Conservation (phyloP, 1,140 invertebrate genomes). For the Magallana gigas region DNA sequence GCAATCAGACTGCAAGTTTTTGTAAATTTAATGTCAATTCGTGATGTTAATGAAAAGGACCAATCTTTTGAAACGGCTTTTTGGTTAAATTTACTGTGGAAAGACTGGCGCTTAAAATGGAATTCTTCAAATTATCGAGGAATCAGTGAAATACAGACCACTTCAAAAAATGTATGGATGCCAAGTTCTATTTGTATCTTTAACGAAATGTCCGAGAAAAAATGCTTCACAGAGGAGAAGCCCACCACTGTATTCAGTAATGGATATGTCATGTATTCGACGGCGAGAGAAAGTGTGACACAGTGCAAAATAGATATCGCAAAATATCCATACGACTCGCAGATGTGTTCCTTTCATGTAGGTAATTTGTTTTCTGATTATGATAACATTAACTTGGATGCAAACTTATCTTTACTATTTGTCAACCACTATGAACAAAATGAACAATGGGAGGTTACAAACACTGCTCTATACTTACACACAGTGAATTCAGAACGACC, state of each 20-base stretch:
- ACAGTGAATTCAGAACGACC: too few species aligned
- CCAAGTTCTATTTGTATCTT: neutral
- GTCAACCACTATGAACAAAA: conserved; percentile 7
- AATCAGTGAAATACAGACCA: neutral
- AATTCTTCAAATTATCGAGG: neutral
- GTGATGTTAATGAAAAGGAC: neutral
- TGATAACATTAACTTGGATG: neutral
- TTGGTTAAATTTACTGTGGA: neutral
- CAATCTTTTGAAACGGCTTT: neutral
- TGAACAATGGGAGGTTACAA: conserved; percentile 35
- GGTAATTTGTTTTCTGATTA: conserved; percentile 26
- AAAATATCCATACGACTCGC: conserved; percentile 48
- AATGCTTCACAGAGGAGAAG: neutral
- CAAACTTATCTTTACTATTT: neutral
- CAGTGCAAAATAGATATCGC: neutral
- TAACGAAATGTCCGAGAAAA: neutral
- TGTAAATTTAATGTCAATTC: neutral
- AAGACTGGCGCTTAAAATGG: neutral
- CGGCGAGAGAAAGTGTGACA: neutral
- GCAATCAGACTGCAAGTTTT: neutral
- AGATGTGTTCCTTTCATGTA: conserved; percentile 34
- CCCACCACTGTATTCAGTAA: neutral
- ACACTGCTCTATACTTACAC: neutral
- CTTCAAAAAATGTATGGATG: neutral
- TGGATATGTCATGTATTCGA: neutral